Conservation (phyloP, 1,140 invertebrate species). For the Grapholita molesta region DNA sequence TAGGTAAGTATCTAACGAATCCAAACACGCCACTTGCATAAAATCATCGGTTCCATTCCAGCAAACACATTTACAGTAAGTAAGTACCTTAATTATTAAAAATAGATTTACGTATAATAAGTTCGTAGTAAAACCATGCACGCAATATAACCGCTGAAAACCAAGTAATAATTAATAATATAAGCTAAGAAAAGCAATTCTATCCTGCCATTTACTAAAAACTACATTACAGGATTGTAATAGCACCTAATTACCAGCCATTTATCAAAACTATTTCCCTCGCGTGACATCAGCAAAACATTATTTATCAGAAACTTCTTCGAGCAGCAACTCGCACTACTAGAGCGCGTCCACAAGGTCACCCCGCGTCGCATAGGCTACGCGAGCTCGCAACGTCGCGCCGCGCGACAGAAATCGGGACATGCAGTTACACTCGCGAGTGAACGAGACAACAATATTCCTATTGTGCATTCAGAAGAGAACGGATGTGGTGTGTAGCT, state of each 20-base stretch:
- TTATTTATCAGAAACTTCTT: constrained; percentile 27
- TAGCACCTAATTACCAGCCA: not conserved
- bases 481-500: constrained; percentile 64
- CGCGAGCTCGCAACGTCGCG: constrained; percentile 57
- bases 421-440: not conserved
- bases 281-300: not conserved
- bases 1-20: no score
- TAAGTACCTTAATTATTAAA: no score
- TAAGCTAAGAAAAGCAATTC: no score
- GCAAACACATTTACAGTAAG: no score
- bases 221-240: not conserved
- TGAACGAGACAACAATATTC: constrained; percentile 49
- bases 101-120: no score
- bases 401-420: constrained; percentile 33
- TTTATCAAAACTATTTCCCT: not conserved
- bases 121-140: no score
- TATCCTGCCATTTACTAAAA: not conserved
- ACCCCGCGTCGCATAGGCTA: constrained; percentile 34
- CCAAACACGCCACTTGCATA: no score
- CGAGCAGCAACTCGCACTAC: constrained; percentile 28
- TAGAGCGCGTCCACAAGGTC: constrained; percentile 59
- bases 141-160: not conserved
- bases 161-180: no score
- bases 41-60: no score
- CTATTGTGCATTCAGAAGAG: constrained; percentile 66